Percentiles rank a stretch among this genome's conserved stretches.
Conservation (phyloP, 2,113 vertebrate genomes). For the Panurus biarmicus region DNA sequence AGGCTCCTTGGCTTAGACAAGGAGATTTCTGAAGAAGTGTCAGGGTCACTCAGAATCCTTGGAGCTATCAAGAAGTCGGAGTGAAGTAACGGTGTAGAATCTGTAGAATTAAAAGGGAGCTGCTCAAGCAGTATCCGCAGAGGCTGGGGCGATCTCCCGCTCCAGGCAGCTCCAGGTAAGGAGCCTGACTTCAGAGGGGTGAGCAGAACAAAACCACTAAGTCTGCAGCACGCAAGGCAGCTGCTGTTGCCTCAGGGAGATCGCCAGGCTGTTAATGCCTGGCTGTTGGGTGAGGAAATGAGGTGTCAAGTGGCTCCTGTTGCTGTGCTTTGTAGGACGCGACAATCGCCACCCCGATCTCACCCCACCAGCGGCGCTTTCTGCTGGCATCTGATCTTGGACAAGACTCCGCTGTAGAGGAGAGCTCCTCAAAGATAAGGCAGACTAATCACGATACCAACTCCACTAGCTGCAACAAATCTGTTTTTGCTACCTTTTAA, state of each 20-base stretch:
- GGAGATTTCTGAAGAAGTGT: not conserved
- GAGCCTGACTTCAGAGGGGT: not conserved
- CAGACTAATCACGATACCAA: not conserved
- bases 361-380: not conserved
- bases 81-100: not conserved
- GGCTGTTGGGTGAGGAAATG: not conserved
- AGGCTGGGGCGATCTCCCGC: not conserved
- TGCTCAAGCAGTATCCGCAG: not conserved
- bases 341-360: not conserved
- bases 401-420: not conserved
- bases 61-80: not conserved
- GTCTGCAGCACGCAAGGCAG: not conserved
- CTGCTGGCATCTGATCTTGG: not conserved
- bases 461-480: not conserved
- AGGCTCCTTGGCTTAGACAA: conserved; percentile 10
- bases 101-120: not conserved
- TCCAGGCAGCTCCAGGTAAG: not conserved
- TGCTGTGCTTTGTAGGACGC: not conserved
- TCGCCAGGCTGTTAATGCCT: not conserved
- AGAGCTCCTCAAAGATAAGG: conserved; percentile 1
- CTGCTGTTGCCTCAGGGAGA: not conserved
- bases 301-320: not conserved
- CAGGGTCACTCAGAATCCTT: not conserved
- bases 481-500: not conserved
- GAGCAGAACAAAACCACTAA: not conserved